These are phyloP conservation scores for Castor canadensis DNA, from an alignment of 2,113 vertebrate species.

Conservation along the genomic window DNA sequence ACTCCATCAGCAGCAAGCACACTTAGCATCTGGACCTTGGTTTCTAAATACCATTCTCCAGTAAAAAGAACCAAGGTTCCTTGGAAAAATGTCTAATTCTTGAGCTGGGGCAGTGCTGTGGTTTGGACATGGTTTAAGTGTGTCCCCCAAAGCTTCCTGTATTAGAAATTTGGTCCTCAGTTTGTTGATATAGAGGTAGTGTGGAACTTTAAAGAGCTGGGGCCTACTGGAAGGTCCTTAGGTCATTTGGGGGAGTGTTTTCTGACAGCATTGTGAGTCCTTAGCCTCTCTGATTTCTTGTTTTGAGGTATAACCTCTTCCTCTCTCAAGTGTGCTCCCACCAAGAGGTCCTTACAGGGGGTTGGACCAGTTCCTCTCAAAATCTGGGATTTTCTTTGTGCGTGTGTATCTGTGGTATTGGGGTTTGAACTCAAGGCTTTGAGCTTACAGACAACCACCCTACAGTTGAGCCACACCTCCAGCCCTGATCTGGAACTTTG, in stretches of 20 bases:
- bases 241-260: too few species aligned
- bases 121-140: not conserved
- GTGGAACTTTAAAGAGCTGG: too few species aligned
- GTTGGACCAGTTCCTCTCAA: not conserved
- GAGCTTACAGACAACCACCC: too few species aligned
- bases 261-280: not conserved
- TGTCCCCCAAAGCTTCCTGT: not conserved
- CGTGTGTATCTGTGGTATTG: too few species aligned
- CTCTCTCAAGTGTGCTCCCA: not conserved
- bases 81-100: constrained; percentile 1
- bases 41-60: constrained; percentile 1
- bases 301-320: not conserved
- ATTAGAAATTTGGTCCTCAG: too few species aligned
- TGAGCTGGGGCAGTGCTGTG: not conserved
- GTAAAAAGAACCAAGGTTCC: not conserved
- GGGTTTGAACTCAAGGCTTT: too few species aligned
- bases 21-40: not conserved
- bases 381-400: too few species aligned
- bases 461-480: too few species aligned
- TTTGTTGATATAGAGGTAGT: too few species aligned
- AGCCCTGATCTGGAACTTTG: too few species aligned
- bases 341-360: not conserved
- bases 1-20: not conserved
- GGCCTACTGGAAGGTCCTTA: too few species aligned
- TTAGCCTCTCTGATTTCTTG: not conserved